Evolutionary conservation across 2,113 vertebrate genomes (phyloP), one percentile per base, ranked within the genome.

Genomic region (Anseranas semipalmata): DNA sequence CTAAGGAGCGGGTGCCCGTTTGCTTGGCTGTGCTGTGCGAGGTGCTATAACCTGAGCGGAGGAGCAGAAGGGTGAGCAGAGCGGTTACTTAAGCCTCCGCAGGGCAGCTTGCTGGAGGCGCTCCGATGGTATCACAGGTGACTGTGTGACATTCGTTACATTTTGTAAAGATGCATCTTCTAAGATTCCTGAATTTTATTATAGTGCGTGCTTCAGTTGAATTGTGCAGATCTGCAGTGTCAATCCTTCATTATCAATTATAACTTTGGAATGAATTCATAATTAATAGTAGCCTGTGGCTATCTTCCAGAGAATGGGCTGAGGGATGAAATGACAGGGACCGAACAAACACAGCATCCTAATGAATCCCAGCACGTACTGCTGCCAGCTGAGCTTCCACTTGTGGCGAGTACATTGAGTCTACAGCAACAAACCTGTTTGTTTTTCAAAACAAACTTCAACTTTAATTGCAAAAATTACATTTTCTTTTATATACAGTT

Each of bases 21-120:
- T 92, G 65, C 37, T 90, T 93, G 72, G 32, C 63, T 84, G 52
- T 95, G n/a, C 70, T 87, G 86, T 92, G 73, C 83, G 91, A 96
- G 68, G 84, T 93, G 86, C n/a, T n/a, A 80, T 90, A 74, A 50
- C n/a, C 35, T 39, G 35, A 92, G 72, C 89, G 14, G 46, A 81
- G 59, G 35, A 93, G 33, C 25, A 84, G 37, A 77, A 73, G 30
- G 56, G 87, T 66, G 79, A 91, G 66, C 43, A 7, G 37, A 81
- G 33, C 46, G 21, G 24, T 86, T 58, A 50, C 76, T 89, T 70
- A 43, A 87, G 25, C 25, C 10, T 15, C 6, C 22, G 19, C 52
- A 55, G 55, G 80, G 33, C 0, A 1, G 37, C 53, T 84, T 90
- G 41, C 21, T 77, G 41, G 50, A 78, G n/a, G 22, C 37, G 22